Evolutionary conservation across 2,888 invertebrate genomes (phyloP), one percentile per base, ranked within the genome.

Genomic region (Aporophyla nigra): DNA sequence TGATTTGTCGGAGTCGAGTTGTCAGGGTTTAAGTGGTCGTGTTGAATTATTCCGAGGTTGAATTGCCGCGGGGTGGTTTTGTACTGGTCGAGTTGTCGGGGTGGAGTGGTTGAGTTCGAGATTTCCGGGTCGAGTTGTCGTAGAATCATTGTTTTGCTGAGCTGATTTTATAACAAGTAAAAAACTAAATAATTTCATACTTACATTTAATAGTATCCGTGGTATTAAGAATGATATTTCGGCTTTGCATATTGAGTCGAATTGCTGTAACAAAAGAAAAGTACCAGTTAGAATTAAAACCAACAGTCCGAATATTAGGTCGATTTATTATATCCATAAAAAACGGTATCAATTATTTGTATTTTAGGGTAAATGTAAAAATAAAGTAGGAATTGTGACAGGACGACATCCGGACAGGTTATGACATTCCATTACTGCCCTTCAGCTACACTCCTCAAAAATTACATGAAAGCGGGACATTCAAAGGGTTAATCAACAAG

Each of bases 151-250:
- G 21, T 7, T 6, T 6, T 19, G 33, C 0, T 40, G n/a, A 9
- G 2, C 49, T 19, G 0, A 19, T 24, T 68, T 68, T 19, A n/a
- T 6, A 54, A 24, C 24, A 24, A 7, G 9, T 0, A 71, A n/a
- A 49, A 49, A 0, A 4, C 0, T 9, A 33, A 16, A 56, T 16
- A 43, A 70, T 71, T 53, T 10, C 79, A 77, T 93, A 98, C 98
- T 98, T 96, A 98, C 98, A 94, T 98, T 98, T 87, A 98, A 95
- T 84, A 98, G 93, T 90, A 98, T 97, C 93, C 98, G 97, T 86
- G 97, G 97, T 92, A 98, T 97, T 96, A 98, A 97, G 95, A 98
- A 98, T 80, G 97, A 97, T 93, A 98, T 97, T 96, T 98, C 98
- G 66, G 98, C 98, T 97, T 98, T 98, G 93, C 98, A 98, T 92